Evolutionary conservation across 2,888 invertebrate species (phyloP), one percentile per base, ranked within the genome.

Genomic region (Antheraea yamamai): DNA sequence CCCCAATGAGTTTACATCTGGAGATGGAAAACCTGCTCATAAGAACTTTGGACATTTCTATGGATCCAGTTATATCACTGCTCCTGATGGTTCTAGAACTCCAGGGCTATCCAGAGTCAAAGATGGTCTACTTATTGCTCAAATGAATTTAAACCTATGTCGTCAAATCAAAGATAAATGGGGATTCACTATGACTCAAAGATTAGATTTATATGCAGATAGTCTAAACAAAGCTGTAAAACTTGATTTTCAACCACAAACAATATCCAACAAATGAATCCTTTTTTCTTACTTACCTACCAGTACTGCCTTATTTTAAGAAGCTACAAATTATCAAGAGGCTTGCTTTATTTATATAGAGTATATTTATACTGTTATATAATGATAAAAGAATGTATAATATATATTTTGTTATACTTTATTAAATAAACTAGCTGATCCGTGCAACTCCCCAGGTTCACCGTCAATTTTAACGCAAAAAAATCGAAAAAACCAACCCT

Each of bases 101-200:
- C 98, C 98, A 55, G 97, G 98, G 0, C 91, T 99, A 35, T 97
- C 98, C 1, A 96, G 99, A 78, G 92, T 96, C 1, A 94, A 92
- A 66, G 98, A 99, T 93, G 99, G 99, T 3, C 94, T 99, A 47
- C 94, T 99, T 26, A 96, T 99, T 47, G 96, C 97, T 18, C 98
- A 99, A 91, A 84, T 99, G 82, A 99, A 99, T 92, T 95, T 99
- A 78, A 99, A 99, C 89, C 91, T 99, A 75, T 99, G 99, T 88
- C 96, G 99, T 16, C 99, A 99, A 93, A 96, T 98, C 0, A 98
- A 97, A 91, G 99, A 99, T 88, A 96, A 96, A 86, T 99, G 99
- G 99, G 97, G 98, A 74, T 99, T 99, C 88, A 96, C 97, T 90
- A 99, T 99, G 99, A 99, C 99, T 0, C 99, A 98, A 89, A 95